Evolutionary conservation across 2,113 vertebrate species (phyloP), one percentile per base, ranked within the genome.

Genomic region (Columbina picui): DNA sequence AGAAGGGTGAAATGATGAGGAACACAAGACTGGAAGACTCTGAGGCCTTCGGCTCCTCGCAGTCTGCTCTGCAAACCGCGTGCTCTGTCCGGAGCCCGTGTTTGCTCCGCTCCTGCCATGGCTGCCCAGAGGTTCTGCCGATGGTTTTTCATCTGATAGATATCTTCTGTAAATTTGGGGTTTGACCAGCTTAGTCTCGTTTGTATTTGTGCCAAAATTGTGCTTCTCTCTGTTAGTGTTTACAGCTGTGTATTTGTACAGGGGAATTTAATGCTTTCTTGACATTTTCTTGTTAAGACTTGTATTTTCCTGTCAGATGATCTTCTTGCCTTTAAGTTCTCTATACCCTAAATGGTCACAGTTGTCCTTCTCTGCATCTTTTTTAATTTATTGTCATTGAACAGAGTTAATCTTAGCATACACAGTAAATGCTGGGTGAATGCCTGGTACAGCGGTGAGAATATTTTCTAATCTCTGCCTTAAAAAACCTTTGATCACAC

Each of bases 351-450:
- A 77, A 79, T 91, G 70, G 83, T 93, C 85, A 83, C 50, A 45
- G 45, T 86, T 78, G 55, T 73, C 67, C 57, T 69, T 57, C 53
- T 92, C 36, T 6, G 4, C 78, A 65, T 94, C 90, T 83, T 61
- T 94, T 87, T 87, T 71, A 64, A 65, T 77, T 39, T 53, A 30
- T 87, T 49, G 89, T 86, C 84, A 87, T 94, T 93, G 65, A 94
- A 61, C 43, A 60, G 39, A 50, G 43, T 57, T 93, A 43, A 26
- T 90, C 55, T 81, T 84, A 76, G 29, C 34, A 71, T 47, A 52
- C 6, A 7, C 45, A 69, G 50, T 57, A 68, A 85, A 68, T 76
- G n/a, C 56, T 87, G 41, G 32, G 39, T 38, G 53, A 77, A 50
- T 67, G 71, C 53, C 75, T 92, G 78, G 10, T 60, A 38, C 21